phyloP scores from a whole-genome alignment of 2,888 invertebrate species.

The Scaptomyza parva region DNA sequence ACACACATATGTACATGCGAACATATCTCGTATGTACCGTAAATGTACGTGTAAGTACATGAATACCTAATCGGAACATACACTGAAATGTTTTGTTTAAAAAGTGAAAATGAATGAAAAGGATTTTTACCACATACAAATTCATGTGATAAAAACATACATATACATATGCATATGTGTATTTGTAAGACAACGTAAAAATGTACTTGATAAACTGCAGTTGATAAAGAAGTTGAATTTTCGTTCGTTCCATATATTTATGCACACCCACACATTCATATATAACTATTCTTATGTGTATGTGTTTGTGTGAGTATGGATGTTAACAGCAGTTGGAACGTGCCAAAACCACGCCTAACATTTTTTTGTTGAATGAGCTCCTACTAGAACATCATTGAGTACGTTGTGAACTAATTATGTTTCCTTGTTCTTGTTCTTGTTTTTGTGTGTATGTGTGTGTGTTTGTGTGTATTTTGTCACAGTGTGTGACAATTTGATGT shows the following conservation, averaged over 20 bases:
- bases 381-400: slow-evolving; percentile 35
- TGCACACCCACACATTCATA: slow-evolving; percentile 20
- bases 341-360: slow-evolving; percentile 59
- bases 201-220: background rate
- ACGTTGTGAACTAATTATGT: slow-evolving; percentile 49
- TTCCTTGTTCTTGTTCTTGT: slow-evolving; percentile 30
- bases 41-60: background rate
- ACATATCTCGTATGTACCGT: background rate
- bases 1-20: slow-evolving; percentile 21
- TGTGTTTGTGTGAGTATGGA: background rate
- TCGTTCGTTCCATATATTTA: slow-evolving; percentile 34
- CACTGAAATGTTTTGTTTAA: slow-evolving; percentile 31
- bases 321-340: slow-evolving; percentile 39
- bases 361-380: slow-evolving; percentile 30
- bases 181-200: background rate
- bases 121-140: background rate
- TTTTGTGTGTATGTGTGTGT: slow-evolving; percentile 17
- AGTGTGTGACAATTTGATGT: slow-evolving; percentile 73
- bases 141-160: no score
- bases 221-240: slow-evolving; percentile 2
- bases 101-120: slow-evolving; percentile 20
- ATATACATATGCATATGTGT: no score
- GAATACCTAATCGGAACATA: slow-evolving; percentile 8
- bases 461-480: slow-evolving; percentile 5
- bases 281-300: background rate